Base-by-base conservation (phyloP, 2,888 invertebrate genomes). In the Drosophila helvetica region DNA sequence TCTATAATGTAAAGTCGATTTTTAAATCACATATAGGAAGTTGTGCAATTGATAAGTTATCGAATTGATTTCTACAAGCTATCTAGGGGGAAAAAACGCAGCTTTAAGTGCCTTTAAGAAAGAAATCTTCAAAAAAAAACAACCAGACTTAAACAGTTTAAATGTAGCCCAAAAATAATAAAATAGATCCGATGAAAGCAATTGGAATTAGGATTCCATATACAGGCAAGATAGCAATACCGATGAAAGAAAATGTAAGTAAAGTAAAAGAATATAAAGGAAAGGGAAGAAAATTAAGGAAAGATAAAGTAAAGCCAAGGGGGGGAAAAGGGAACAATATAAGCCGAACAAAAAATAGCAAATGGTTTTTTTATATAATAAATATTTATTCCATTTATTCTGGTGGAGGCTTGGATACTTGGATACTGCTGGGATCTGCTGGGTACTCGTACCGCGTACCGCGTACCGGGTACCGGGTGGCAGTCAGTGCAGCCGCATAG, bases 401-500 rank as follows among this genome's bases (percentile, higher is more conserved):
- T 22, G 22, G n/a, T 38, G 33, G 22, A 46, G 9, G 30, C 54
- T 54, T 55, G 60, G 52, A 57, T 53, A 8, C n/a, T n/a, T n/a
- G n/a, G n/a, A n/a, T 8, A 27, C 27, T 10, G 30, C 54, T 54
- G 60, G 60, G 52, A 57, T 53, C 53, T 63, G 56, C 33, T 52
- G 62, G 52, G 65, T 53, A 48, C 27, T 27, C 27, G 8, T 27
- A 27, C 27, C 27, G 27, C n/a, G n/a, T n/a, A n/a, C n/a, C n/a
- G n/a, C n/a, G n/a, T n/a, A n/a, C n/a, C n/a, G n/a, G n/a, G n/a
- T n/a, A n/a, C 27, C 27, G 27, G 27, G 27, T 27, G 27, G 27
- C 27, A 27, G 27, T 46, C 87, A 84, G 57, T 75, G 85, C 83
- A 92, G 89, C 82, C 90, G 89, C 78, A 92, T 91, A 90, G 89